Base-by-base conservation (phyloP, 2,113 vertebrate genomes). In the Aix galericulata region DNA sequence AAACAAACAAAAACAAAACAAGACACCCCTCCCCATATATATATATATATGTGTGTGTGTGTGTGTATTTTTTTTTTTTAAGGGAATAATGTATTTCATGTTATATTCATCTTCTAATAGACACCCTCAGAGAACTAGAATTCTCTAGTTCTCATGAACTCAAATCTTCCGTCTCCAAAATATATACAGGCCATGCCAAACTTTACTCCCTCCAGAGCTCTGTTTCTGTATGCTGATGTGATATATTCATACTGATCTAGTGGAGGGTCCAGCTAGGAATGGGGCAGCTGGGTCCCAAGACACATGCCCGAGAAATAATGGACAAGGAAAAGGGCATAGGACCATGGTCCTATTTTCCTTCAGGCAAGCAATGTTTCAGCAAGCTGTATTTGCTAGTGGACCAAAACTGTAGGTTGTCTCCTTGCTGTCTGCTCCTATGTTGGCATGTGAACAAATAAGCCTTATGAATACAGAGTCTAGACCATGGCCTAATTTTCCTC, bases 101-200 rank as follows among this genome's bases (percentile, higher is more conserved):
- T 91, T 40, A 14, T 68, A 40, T 56, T 78, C 34, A 4, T 34
- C 13, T 89, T 94, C 25, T 40, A 72, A 31, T 8, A 82, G 18
- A 68, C 58, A n/a, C 3, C 68, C 14, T 3, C 44, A 29, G 32
- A 48, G 23, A 89, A 53, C 14, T 90, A 23, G 3, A 17, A 7
- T 73, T 66, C 29, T 67, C 56, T 17, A 11, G 23, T 52, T 25
- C 23, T n/a, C 17, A 63, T 34, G 20, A 50, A 50, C 23, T 86
- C 50, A 25, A 22, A 1, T 72, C 71, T 95, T 91, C 36, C 64
- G 27, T 31, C 16, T n/a, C 11, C 1, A 50, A 8, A 13, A n/a
- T 42, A 17, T 3, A 1, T 34, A 27, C 1, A 3, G 34, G 23
- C 3, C 1, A 1, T 78, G 3, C 64, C 63, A 11, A 60, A 3